Conservation (phyloP, 2,888 invertebrate species). For the Brachypalpus laphriformis region DNA sequence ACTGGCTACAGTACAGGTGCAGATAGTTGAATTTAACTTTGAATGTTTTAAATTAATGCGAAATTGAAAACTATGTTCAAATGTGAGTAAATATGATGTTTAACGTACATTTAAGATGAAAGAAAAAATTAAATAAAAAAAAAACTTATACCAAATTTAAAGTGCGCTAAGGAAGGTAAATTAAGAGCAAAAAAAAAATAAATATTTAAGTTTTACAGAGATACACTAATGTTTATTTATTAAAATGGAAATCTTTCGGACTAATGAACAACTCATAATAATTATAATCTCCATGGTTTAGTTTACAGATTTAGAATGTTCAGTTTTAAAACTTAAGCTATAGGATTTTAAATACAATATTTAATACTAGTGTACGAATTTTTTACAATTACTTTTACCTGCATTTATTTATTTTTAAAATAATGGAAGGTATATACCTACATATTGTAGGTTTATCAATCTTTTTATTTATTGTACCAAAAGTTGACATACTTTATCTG, state of each 20-base stretch:
- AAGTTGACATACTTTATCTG: neutral
- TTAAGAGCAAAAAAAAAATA: neutral
- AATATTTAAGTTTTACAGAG: neutral
- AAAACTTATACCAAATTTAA: conserved; percentile 35
- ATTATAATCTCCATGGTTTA: neutral
- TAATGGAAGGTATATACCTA: too few relatives aligned
- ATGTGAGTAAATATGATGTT: conserved; percentile 66
- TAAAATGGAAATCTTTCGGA: neutral
- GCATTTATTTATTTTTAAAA: neutral
- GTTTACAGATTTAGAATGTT: neutral
- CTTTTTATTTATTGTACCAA: neutral
- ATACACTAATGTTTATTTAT: conserved; percentile 9
- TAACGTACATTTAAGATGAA: conserved; percentile 17
- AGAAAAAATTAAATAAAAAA: neutral
- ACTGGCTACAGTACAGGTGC: conserved; percentile 83
- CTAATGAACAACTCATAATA: neutral
- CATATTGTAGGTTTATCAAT: neutral
- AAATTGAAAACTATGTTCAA: conserved; percentile 72
- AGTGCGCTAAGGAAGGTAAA: conserved; percentile 11
- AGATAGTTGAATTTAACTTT: conserved; percentile 82
- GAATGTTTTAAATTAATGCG: conserved; percentile 65
- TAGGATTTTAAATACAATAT: neutral
- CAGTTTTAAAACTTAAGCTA: neutral
- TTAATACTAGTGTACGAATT: neutral
- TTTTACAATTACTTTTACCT: neutral